Percentiles rank a stretch among this genome's conserved stretches.
Evolutionary conservation across 2,888 invertebrate species (phyloP).

Genomic region (Smittia sp.): DNA sequence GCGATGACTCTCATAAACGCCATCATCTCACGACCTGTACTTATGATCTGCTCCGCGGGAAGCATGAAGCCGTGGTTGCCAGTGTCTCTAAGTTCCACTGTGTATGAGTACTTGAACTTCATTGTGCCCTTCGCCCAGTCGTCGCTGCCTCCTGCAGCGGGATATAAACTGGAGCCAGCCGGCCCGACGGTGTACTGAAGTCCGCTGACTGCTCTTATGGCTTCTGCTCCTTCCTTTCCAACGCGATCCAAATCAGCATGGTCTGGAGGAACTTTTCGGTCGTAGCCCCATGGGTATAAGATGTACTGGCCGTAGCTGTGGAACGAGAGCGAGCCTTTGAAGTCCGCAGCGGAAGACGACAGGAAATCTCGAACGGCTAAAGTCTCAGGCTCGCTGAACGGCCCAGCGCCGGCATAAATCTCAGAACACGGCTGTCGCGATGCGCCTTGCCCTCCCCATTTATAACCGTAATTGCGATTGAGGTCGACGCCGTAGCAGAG

Average conservation of each 20-base stretch:
- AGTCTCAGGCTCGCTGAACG: constrained; percentile 88
- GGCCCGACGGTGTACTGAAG: constrained; percentile 71
- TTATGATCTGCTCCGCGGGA: constrained; percentile 72
- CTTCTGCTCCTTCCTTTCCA: constrained; percentile 68
- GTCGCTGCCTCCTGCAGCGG: constrained; percentile 78
- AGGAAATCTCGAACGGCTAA: constrained; percentile 61
- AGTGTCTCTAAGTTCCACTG: constrained; percentile 82
- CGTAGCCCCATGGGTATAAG: constrained; percentile 84
- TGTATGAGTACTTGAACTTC: constrained; percentile 82
- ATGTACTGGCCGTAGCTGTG: constrained; percentile 86
- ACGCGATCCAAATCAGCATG: constrained; percentile 66
- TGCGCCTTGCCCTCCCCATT: constrained; percentile 84
- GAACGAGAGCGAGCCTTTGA: constrained; percentile 72
- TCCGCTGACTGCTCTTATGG: constrained; percentile 62
- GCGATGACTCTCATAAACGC: constrained; percentile 68
- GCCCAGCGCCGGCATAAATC: constrained; percentile 71
- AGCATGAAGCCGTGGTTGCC: constrained; percentile 84
- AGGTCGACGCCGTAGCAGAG: constrained; percentile 73
- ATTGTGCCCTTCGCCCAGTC: constrained; percentile 88
- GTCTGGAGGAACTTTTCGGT: constrained; percentile 67
- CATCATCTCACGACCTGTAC: constrained; percentile 71
- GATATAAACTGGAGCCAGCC: constrained; percentile 73
- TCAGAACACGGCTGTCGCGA: constrained; percentile 80
- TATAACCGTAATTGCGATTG: constrained; percentile 84
- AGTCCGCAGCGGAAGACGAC: constrained; percentile 55